Evolutionary conservation across 2,797 vertebrate genomes (phyloP).

Genomic region (Gallirallus australis): DNA sequence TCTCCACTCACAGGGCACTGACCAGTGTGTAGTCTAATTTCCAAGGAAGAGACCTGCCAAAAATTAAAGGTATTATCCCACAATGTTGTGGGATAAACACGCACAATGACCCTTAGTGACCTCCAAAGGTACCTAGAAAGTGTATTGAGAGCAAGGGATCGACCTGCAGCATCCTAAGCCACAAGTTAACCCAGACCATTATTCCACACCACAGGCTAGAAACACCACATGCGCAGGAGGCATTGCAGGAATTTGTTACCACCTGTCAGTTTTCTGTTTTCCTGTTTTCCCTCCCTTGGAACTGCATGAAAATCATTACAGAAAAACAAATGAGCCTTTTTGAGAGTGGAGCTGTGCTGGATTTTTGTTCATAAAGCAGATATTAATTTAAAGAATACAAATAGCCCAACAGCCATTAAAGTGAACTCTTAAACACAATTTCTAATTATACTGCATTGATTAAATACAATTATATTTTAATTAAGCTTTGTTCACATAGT

Average conservation of each 20-base stretch:
- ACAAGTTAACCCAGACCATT: neutral
- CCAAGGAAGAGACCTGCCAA: neutral
- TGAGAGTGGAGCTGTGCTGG: neutral
- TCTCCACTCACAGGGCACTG: neutral
- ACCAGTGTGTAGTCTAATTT: neutral
- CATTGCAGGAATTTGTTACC: neutral
- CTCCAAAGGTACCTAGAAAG: neutral
- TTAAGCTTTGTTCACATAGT: slow-evolving; percentile 18
- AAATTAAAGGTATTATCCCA: neutral
- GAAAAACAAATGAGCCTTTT: neutral
- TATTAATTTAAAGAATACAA: slow-evolving; percentile 61
- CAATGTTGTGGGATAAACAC: neutral
- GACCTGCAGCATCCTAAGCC: neutral
- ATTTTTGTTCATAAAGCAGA: slow-evolving; percentile 45
- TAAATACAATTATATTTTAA: slow-evolving; percentile 55
- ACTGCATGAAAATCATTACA: neutral
- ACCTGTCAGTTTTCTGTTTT: neutral
- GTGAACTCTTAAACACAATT: slow-evolving; percentile 27
- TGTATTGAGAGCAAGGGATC: neutral
- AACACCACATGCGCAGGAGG: neutral
- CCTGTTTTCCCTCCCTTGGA: neutral
- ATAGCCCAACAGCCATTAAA: slow-evolving; percentile 33
- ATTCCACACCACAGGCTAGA: neutral
- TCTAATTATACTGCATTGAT: slow-evolving; percentile 55
- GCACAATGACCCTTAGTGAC: neutral